Percentiles rank a stretch among this genome's conserved stretches.
Evolutionary conservation across 2,797 vertebrate genomes (phyloP).

Genomic region (Poecilia wingei): DNA sequence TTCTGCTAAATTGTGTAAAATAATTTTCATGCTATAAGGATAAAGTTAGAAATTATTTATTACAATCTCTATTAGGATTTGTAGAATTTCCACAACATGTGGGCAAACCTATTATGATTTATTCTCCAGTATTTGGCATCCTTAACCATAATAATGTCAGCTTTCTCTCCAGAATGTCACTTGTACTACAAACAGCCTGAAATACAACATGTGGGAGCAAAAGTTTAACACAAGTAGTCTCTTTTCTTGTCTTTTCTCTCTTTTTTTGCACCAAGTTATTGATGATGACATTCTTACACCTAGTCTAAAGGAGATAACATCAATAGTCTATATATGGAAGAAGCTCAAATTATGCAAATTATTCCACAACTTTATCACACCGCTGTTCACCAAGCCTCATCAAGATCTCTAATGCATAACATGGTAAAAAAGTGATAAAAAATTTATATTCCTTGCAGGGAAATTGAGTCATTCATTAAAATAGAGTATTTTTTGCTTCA

Average conservation of each 20-base stretch:
- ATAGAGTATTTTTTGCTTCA: slow-evolving; percentile 6
- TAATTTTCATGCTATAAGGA: not conserved
- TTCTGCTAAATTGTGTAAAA: not conserved
- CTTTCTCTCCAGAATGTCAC: not conserved
- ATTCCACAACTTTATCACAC: slow-evolving; percentile 25
- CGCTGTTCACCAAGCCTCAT: slow-evolving; percentile 10
- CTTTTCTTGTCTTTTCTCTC: not conserved
- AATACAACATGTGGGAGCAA: not conserved
- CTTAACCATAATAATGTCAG: not conserved
- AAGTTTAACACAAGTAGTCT: not conserved
- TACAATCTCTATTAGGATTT: not conserved
- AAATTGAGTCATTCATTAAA: slow-evolving; percentile 33
- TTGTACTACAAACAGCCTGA: not conserved
- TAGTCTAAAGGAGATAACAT: not conserved
- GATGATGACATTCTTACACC: slow-evolving; percentile 3
- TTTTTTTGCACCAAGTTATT: not conserved
- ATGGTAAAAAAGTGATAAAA: slow-evolving; percentile 25
- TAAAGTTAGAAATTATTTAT: not conserved
- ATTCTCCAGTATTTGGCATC: not conserved
- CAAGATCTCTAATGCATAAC: slow-evolving; percentile 14
- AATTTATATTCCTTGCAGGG: slow-evolving; percentile 26
- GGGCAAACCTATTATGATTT: not conserved
- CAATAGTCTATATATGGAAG: not conserved
- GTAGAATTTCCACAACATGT: not conserved
- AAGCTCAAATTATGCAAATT: slow-evolving; percentile 16